Evolutionary conservation across 2,888 invertebrate species (phyloP).

Genomic region (Papilio demoleus): DNA sequence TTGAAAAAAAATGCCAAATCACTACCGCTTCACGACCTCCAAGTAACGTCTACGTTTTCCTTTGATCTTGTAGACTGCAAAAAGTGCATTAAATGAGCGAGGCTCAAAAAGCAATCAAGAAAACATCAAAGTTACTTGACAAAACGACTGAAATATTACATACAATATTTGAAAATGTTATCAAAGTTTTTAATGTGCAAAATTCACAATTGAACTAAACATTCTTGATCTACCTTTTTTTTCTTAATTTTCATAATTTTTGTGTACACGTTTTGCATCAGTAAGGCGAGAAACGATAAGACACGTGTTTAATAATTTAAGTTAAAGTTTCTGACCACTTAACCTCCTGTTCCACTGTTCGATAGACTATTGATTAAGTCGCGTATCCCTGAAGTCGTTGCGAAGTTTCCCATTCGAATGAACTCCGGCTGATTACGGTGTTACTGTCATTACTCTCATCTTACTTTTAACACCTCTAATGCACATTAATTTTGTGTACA

Average conservation of each 20-base stretch:
- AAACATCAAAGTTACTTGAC: conserved; percentile 8
- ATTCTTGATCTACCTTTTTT: too few relatives aligned
- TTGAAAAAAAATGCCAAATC: conserved; percentile 12
- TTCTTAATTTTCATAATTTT: background rate
- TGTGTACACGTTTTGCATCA: background rate
- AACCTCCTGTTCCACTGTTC: too few relatives aligned
- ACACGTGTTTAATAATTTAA: too few relatives aligned
- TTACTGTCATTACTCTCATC: too few relatives aligned
- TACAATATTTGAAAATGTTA: background rate
- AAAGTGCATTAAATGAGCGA: conserved; percentile 30
- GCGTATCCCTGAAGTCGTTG: too few relatives aligned
- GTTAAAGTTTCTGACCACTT: too few relatives aligned
- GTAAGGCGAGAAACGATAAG: background rate
- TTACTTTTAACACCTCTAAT: too few relatives aligned
- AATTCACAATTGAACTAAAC: background rate
- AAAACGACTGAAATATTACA: background rate
- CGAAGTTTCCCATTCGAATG: too few relatives aligned
- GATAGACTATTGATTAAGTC: too few relatives aligned
- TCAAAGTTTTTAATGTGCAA: background rate
- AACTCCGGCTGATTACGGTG: too few relatives aligned
- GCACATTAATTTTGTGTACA: too few relatives aligned
- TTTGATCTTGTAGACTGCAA: conserved; percentile 27
- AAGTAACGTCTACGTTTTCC: conserved; percentile 19
- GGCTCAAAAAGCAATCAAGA: background rate
- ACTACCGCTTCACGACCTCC: conserved; percentile 5